These are phyloP conservation scores for Scaptomyza flava DNA, from an alignment of 2,888 invertebrate species.

Conservation along the genomic window DNA sequence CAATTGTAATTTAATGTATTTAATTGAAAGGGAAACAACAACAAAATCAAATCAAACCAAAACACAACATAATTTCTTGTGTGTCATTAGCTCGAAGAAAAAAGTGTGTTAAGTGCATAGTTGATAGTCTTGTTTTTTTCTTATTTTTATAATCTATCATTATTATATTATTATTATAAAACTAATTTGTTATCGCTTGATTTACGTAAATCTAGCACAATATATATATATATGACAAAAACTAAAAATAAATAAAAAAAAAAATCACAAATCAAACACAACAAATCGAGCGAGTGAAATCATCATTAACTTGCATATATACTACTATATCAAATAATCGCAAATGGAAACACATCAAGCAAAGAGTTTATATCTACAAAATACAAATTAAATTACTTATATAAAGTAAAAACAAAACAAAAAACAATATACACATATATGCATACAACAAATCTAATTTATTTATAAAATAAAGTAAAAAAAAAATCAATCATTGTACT, in stretches of 20 bases:
- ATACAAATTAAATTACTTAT: constrained; percentile 45
- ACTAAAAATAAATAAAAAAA: constrained; percentile 21
- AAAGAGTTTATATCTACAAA: constrained; percentile 62
- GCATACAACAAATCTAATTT: constrained; percentile 72
- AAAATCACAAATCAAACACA: constrained; percentile 3
- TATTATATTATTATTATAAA: constrained; percentile 44
- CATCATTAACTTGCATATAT: constrained; percentile 10
- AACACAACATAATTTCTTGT: constrained; percentile 31
- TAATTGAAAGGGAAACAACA: constrained; percentile 52
- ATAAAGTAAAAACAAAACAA: constrained; percentile 23
- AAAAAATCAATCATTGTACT: constrained; percentile 65
- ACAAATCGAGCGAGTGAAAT: constrained; percentile 24
- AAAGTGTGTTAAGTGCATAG: constrained; percentile 50
- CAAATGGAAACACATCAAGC: constrained; percentile 67
- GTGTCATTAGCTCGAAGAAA: constrained; percentile 49
- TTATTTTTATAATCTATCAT: constrained; percentile 44
- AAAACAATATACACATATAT: constrained; percentile 54
- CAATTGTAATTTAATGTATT: constrained; percentile 77
- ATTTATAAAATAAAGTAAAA: constrained; percentile 71
- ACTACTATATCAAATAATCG: constrained; percentile 58
- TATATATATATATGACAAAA: constrained; percentile 42
- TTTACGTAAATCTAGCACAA: constrained; percentile 71
- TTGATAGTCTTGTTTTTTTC: constrained; percentile 54
- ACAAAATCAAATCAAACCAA: constrained; percentile 15
- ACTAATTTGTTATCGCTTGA: constrained; percentile 72